Percentiles rank a stretch among this genome's conserved stretches.
Conservation (phyloP, 2,888 invertebrate species). For the Hanleya hanleyi region DNA sequence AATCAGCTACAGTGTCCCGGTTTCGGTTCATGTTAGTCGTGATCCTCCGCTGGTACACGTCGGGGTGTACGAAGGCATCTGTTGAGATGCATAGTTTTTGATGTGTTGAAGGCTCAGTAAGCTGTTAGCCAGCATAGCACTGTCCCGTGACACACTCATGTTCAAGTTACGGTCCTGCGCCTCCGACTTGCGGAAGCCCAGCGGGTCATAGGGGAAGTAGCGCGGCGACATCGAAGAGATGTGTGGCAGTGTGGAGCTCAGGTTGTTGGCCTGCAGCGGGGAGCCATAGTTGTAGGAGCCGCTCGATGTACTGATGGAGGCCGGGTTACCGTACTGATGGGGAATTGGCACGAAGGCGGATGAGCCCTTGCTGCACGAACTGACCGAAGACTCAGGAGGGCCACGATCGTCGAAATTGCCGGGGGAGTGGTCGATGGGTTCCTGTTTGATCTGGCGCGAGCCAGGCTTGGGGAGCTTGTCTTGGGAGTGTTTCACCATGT, state of each 20-base stretch:
- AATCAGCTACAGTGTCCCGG: too few relatives aligned
- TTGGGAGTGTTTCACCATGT: conserved; percentile 94
- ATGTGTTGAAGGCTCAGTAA: conserved; percentile 88
- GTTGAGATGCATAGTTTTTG: conserved; percentile 81
- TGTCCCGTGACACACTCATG: conserved; percentile 52
- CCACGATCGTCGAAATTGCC: conserved; percentile 32
- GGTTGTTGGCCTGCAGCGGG: conserved; percentile 54
- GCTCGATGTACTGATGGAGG: conserved; percentile 42
- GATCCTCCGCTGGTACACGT: conserved; percentile 57
- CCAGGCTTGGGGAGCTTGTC: conserved; percentile 45
- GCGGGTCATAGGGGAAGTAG: conserved; percentile 88
- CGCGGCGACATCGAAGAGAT: conserved; percentile 71
- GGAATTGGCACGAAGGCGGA: conserved; percentile 92
- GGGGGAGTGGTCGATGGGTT: conserved; percentile 55
- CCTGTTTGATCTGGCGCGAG: conserved; percentile 58
- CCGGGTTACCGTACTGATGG: conserved; percentile 73
- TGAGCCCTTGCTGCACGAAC: conserved; percentile 48
- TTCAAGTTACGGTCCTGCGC: conserved; percentile 60
- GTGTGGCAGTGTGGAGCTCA: conserved; percentile 67
- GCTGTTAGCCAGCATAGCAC: conserved; percentile 62
- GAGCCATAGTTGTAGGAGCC: conserved; percentile 47
- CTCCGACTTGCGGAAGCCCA: conserved; percentile 86
- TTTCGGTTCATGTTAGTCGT: conserved; percentile 50
- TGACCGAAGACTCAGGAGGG: conserved; percentile 29
- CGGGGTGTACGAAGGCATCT: conserved; percentile 63